Evolutionary conservation across 2,797 vertebrate species (phyloP).

Genomic region (Garrulus glandarius): DNA sequence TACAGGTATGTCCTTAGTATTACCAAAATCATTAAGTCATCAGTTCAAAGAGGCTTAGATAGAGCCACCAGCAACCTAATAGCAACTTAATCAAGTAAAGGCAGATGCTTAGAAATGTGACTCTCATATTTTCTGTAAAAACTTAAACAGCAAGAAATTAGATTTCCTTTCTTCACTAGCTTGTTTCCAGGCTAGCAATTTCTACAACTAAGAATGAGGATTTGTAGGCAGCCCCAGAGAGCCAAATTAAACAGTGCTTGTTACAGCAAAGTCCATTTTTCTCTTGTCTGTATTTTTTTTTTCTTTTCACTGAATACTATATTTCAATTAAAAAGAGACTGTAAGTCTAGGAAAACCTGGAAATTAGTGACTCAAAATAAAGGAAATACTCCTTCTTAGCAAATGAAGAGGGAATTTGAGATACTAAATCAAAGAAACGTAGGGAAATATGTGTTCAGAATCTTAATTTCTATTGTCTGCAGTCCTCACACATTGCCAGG

Average conservation of each 20-base stretch:
- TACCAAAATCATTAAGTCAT: neutral
- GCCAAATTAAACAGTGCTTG: slow-evolving; percentile 44
- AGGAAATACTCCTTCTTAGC: slow-evolving; percentile 1
- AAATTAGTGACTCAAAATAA: slow-evolving; percentile 73
- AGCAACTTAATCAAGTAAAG: slow-evolving; percentile 25
- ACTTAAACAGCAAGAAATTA: neutral
- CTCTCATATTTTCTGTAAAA: neutral
- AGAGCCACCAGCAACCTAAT: neutral
- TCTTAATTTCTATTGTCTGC: slow-evolving; percentile 35
- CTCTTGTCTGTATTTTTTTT: slow-evolving; percentile 16
- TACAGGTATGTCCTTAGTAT: neutral
- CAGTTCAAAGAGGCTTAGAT: neutral
- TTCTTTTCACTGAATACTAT: slow-evolving; percentile 7
- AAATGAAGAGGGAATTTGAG: slow-evolving; percentile 31
- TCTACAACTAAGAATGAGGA: neutral
- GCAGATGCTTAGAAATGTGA: neutral
- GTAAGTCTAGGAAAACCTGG: slow-evolving; percentile 36
- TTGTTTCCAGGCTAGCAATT: slow-evolving; percentile 34
- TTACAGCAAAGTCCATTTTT: neutral
- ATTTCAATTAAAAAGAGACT: slow-evolving; percentile 13
- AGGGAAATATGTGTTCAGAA: slow-evolving; percentile 14
- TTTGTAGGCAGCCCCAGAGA: slow-evolving; percentile 41
- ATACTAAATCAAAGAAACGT: slow-evolving; percentile 35
- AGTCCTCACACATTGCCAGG: neutral
- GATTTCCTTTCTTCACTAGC: neutral